These are phyloP conservation scores for Erethizon dorsatum DNA, from an alignment of 2,797 vertebrate species.

Conservation along the genomic window DNA sequence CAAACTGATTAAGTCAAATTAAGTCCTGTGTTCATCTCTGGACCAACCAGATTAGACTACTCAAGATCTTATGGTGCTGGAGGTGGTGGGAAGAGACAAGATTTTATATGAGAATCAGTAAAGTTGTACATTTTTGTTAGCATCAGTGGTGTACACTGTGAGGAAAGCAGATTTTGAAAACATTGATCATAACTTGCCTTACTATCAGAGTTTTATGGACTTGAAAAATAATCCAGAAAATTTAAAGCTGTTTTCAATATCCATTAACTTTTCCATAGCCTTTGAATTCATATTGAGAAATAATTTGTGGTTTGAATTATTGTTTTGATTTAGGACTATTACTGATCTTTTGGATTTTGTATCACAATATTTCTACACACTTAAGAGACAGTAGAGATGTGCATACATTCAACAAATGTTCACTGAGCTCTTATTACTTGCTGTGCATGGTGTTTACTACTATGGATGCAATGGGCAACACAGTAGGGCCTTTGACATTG, in stretches of 20 bases:
- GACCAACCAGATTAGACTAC: neutral
- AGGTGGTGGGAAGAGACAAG: neutral
- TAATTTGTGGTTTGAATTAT: neutral
- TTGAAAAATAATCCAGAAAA: neutral
- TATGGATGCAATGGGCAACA: neutral
- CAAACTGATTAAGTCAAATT: neutral
- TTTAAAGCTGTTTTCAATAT: neutral
- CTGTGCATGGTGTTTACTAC: neutral
- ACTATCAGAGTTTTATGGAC: neutral
- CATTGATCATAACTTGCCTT: neutral
- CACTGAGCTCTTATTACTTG: neutral
- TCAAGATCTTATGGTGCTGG: neutral
- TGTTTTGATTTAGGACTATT: neutral
- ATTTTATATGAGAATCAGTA: neutral
- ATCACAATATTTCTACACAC: neutral
- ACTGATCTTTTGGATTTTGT: neutral
- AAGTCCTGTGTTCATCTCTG: neutral
- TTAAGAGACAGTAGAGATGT: neutral
- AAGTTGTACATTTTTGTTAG: neutral
- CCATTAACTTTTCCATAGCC: neutral
- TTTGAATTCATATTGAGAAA: conserved; percentile 25
- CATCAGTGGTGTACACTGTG: neutral
- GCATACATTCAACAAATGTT: neutral
- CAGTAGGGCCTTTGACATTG: neutral
- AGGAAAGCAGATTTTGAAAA: neutral